Evolutionary conservation across 1,140 invertebrate species (phyloP).

Genomic region (Oncopodura yosiiana): DNA sequence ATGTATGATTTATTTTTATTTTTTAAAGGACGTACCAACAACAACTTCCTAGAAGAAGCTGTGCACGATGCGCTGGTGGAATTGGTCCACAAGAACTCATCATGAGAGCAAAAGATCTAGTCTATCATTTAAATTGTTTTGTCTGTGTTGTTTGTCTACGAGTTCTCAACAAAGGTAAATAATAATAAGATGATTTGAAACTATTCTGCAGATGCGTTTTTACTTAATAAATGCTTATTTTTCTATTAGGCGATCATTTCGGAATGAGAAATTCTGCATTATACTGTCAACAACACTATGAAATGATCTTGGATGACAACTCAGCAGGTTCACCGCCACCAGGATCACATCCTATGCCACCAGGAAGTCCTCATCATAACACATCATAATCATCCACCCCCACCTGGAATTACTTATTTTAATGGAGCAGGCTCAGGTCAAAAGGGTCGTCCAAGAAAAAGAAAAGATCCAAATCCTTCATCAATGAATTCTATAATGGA

Average conservation of each 20-base stretch:
- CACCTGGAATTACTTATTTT: slow-evolving; percentile 49
- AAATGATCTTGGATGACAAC: slow-evolving; percentile 49
- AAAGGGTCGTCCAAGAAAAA: slow-evolving; percentile 73
- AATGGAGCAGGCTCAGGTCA: slow-evolving; percentile 60
- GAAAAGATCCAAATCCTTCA: slow-evolving; percentile 48
- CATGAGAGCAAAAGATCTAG: slow-evolving; percentile 75
- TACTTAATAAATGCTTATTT: neutral
- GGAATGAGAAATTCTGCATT: slow-evolving; percentile 73
- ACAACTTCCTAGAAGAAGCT: slow-evolving; percentile 52
- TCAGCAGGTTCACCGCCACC: slow-evolving; percentile 32
- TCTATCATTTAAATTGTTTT: slow-evolving; percentile 87
- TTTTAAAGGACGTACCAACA: no score
- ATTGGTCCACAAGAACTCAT: slow-evolving; percentile 84
- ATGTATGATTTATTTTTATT: no score
- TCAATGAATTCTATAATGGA: neutral
- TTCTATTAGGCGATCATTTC: slow-evolving; percentile 63
- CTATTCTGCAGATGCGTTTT: neutral
- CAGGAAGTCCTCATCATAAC: slow-evolving; percentile 29
- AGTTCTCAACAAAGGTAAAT: slow-evolving; percentile 53
- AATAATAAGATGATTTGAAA: neutral
- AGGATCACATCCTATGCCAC: slow-evolving; percentile 7
- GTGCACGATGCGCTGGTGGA: slow-evolving; percentile 68
- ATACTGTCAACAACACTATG: slow-evolving; percentile 73
- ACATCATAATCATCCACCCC: slow-evolving; percentile 36
- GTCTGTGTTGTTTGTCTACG: slow-evolving; percentile 73